Evolutionary conservation across 2,797 vertebrate species (phyloP), one percentile per base, ranked within the genome.

Genomic region (Hyperoplus lanceolatus): DNA sequence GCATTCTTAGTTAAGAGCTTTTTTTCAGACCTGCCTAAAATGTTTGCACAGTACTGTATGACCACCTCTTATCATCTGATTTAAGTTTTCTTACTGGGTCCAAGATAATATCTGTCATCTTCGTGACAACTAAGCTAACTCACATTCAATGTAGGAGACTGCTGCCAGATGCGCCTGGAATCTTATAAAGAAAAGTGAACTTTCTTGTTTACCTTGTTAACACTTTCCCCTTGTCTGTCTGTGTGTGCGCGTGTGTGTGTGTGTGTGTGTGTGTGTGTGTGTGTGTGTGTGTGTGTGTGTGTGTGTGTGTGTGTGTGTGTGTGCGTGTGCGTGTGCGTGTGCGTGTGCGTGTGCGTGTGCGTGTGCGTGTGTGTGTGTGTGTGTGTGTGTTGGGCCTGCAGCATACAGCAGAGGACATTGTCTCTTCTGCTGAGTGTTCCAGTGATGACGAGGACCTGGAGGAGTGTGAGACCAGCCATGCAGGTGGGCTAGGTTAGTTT

Each of bases 401-500:
- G 87, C 89, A 95, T 73, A 69, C 93, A 15, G 86, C 96, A 77
- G 98, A 99, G 86, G 98, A 99, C 77, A 96, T 97, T 0, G 97
- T 95, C 82, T 98, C 98, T 49, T 99, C 98, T 54, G 98, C 98
- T 54, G 98, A 99, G 93, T 99, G 98, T 93, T 98, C 98, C 63
- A 99, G 98, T 29, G 98, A 99, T 18, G 98, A 99, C 36, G 98
- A 99, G 94, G 98, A 99, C 93, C 95, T 98, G 90, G 97, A 98
- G 90, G 98, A 99, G 94, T 99, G 98, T 92, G 98, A 99, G 59
- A 96, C 96, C 36, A 96, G 96, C 95, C 91, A 90, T 83, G 94
- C 97, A 99, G 98, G 98, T 99, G 98, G 97, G 98, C 97, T 97
- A 97, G 97, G 97, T 98, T 96, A 97, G 97, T 99, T 97, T 97